A percentile compares a stretch with the other conserved stretches of the same genome.
phyloP scores from a whole-genome alignment of 1,140 invertebrate genomes.

The Sarcophaga bullata region DNA sequence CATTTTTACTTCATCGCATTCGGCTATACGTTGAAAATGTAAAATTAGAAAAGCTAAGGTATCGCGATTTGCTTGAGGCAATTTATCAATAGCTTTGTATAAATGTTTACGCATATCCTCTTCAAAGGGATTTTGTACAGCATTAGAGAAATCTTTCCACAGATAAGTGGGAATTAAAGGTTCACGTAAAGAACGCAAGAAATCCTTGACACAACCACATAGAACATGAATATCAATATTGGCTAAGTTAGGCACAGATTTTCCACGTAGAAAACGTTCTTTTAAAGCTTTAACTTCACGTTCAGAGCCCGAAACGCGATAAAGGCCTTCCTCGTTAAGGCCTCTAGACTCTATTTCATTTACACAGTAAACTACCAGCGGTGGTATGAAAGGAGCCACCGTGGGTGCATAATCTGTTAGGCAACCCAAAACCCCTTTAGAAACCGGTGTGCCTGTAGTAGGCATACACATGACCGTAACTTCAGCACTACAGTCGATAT shows the following conservation, averaged over 20 bases:
- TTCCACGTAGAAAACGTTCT: conserved; percentile 81
- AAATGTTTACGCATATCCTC: conserved; percentile 68
- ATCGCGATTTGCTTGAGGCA: conserved; percentile 88
- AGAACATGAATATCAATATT: conserved; percentile 81
- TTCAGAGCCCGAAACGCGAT: conserved; percentile 88
- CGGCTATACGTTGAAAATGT: conserved; percentile 80
- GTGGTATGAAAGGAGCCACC: conserved; percentile 90
- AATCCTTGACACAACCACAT: conserved; percentile 88
- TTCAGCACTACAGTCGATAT: conserved; percentile 79
- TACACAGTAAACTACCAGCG: conserved; percentile 91
- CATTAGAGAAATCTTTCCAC: conserved; percentile 82
- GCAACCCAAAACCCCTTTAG: conserved; percentile 70
- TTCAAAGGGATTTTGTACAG: conserved; percentile 68
- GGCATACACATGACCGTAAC: conserved; percentile 82
- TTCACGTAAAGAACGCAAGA: conserved; percentile 81
- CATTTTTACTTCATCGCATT: conserved; percentile 81
- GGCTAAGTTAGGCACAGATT: conserved; percentile 77
- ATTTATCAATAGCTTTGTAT: conserved; percentile 75
- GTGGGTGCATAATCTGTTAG: conserved; percentile 85
- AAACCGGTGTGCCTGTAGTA: conserved; percentile 58
- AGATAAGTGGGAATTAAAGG: conserved; percentile 80
- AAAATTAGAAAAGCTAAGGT: conserved; percentile 86
- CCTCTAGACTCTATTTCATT: conserved; percentile 91
- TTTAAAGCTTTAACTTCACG: conserved; percentile 86
- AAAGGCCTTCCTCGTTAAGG: conserved; percentile 87